Percentiles rank a stretch among this genome's conserved stretches.
Conservation (phyloP, 2,113 vertebrate genomes). For the Nyctibius bracteatus region DNA sequence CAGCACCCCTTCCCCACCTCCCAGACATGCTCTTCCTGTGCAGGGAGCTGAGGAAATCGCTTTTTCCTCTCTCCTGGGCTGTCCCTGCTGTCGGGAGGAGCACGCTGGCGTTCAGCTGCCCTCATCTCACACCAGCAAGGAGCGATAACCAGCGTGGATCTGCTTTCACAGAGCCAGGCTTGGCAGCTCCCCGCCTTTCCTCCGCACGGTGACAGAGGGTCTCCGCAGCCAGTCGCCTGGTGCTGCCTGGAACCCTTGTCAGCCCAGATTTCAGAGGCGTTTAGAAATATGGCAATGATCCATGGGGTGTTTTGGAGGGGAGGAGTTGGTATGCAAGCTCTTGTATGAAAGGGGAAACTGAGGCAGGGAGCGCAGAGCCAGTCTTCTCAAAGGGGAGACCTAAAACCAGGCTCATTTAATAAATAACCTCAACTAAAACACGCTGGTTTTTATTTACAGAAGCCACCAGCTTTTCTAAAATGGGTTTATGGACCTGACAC, state of each 20-base stretch:
- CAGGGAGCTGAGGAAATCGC: fast-evolving
- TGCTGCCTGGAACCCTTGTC: neutral
- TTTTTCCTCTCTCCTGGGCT: neutral
- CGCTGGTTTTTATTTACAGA: neutral
- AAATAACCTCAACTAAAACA: neutral
- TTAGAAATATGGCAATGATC: fast-evolving
- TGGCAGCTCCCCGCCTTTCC: fast-evolving
- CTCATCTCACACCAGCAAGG: neutral
- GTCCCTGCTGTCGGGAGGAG: neutral
- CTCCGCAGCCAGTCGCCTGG: fast-evolving
- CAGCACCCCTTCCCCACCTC: neutral
- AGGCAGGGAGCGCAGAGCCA: neutral
- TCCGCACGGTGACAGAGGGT: fast-evolving
- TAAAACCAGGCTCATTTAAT: neutral
- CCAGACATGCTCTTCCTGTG: neutral
- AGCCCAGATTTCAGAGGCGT: neutral
- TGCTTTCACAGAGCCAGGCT: neutral
- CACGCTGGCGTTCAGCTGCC: neutral
- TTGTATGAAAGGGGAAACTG: neutral
- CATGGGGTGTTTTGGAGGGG: neutral
- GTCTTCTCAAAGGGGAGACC: neutral
- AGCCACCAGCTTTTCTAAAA: neutral
- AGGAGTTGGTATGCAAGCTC: neutral
- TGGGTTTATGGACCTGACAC: neutral
- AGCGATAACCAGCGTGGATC: no score